Evolutionary conservation across 2,113 vertebrate species (phyloP), one percentile per base, ranked within the genome.

Genomic region (Salvelinus sp.): DNA sequence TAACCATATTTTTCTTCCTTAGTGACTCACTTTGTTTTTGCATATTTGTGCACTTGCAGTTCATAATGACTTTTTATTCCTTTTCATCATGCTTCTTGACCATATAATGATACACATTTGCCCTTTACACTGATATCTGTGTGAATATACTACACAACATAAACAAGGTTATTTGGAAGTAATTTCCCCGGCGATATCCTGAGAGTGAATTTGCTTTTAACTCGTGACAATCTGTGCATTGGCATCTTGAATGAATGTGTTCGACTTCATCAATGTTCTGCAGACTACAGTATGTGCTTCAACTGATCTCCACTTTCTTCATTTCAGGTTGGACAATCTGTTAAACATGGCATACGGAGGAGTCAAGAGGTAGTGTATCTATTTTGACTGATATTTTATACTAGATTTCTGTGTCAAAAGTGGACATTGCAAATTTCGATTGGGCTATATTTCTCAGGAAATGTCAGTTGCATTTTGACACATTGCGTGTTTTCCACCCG

Each of bases 291-390:
- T 67, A 18, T 27, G 25, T 77, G 25, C 70, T 6, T 64, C 58
- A 3, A 73, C 22, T 68, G n/a, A 14, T 3, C 22, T 66, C 38
- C 1, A 64, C 33, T 72, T 9, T 48, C 79, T 28, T 67, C 92
- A 89, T 95, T 94, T 87, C 90, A 98, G 97, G 95, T 93, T 99
- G 96, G 97, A 99, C 93, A 99, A 98, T 94, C 94, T 99, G 93
- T 95, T 99, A 88, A 99, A 98, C 93, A 98, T 99, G 96, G 97
- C 97, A 88, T 99, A 98, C 87, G 97, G 97, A 92, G 97, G 25
- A 25, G 25, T 99, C 78, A 99, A 99, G 95, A 99, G 97, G 97
- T 98, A 97, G 96, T 79, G 70, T 1, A 23, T 69, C 14, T 38
- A 50, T 47, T 64, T 67, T 67, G 13, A 33, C 30, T 33, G 30